Evolutionary conservation across 2,888 invertebrate species (phyloP), one percentile per base, ranked within the genome.

Genomic region (Oscheius sp.): DNA sequence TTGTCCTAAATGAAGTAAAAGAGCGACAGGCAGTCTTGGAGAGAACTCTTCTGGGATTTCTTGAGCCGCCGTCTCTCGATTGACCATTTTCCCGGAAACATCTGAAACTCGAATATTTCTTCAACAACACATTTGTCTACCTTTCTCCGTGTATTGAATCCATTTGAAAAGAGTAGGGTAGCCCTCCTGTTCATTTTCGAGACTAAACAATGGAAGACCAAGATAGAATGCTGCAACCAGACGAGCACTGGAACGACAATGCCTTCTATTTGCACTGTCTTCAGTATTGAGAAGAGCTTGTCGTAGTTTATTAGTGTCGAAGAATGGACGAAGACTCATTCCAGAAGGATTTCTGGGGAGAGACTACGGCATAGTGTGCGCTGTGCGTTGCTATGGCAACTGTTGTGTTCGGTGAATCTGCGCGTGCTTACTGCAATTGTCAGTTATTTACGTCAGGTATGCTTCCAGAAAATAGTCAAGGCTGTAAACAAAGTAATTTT

Each of bases 31-130:
- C 48, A 81, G 78, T 32, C 79, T 74, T 4, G 81, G 76, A 1
- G 81, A 78, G 53, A 74, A 81, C 55, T 81, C 81, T 13, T 63
- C 71, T 1, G 81, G 81, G 11, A 81, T 66, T n/a, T 72, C 32
- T 3, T 73, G 55, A 21, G 76, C 76, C 13, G 77, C 74, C 37
- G 75, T 59, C 9, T 55, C 48, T 3, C 79, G 75, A 2, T 33
- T 11, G 9, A 73, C 35, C 0, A 37, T n/a, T 9, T 35, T 35
- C 2, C 59, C 57, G 1, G 63, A 57, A 5, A 63, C 4, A 7
- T 57, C 73, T 73, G 21, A 11, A 66, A 48, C 32, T 21, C 2
- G 9, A 55, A 37, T 21, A 9, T 7, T 32, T 2, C 42, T 2
- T 32, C 3, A 21, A 11, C 42, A 33, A 13, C 21, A 21, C 21